phyloP scores from a whole-genome alignment of 2,113 vertebrate genomes.

The Raja brachyura region DNA sequence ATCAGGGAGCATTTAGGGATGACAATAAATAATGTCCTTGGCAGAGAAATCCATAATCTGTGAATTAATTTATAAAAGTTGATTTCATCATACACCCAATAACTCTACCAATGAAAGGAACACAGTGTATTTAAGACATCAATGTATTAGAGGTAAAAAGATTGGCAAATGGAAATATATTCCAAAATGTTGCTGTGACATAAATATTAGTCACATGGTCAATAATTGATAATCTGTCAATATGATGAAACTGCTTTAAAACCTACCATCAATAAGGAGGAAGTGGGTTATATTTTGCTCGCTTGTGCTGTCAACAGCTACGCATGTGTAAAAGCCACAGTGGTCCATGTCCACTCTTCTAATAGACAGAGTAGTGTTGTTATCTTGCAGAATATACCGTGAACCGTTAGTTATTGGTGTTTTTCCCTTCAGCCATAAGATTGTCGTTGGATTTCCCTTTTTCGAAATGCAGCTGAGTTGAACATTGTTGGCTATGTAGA shows the following conservation, averaged over 20 bases:
- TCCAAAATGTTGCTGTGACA: not conserved
- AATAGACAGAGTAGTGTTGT: not conserved
- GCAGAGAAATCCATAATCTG: too few relatives aligned
- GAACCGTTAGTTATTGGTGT: not conserved
- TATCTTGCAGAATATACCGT: not conserved
- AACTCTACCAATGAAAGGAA: not conserved
- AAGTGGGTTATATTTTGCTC: not conserved
- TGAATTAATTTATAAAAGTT: too few relatives aligned
- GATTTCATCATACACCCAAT: not conserved
- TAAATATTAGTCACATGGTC: not conserved
- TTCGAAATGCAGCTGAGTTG: constrained; percentile 2
- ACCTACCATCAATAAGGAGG: constrained; percentile 21
- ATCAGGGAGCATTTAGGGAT: too few relatives aligned
- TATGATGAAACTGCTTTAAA: not conserved
- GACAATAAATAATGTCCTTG: too few relatives aligned
- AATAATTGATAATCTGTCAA: not conserved
- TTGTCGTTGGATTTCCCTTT: not conserved
- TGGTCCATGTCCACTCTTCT: not conserved
- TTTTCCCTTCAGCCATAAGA: not conserved
- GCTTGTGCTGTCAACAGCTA: not conserved
- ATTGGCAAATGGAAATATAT: not conserved
- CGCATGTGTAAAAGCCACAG: constrained; percentile 8
- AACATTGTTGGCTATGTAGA: not conserved
- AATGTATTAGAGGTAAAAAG: not conserved
- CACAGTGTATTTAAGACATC: not conserved